phyloP scores from a whole-genome alignment of 2,888 invertebrate genomes.

The Rotaria socialis region DNA sequence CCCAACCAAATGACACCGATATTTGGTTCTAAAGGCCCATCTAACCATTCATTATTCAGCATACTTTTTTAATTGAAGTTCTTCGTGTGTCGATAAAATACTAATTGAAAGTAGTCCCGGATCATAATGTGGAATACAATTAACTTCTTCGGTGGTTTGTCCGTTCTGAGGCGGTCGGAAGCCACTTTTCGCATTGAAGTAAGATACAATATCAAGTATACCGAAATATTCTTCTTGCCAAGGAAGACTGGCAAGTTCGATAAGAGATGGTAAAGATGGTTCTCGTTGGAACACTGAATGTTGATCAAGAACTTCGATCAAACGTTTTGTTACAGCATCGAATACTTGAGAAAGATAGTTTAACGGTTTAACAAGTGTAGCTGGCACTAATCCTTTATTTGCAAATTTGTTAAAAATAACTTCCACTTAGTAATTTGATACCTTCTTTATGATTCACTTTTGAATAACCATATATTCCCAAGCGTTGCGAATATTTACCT shows the following conservation, averaged over 20 bases:
- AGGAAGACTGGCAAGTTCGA: background rate
- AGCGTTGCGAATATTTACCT: background rate
- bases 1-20: slow-evolving; percentile 18
- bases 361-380: background rate
- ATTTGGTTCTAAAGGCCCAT: background rate
- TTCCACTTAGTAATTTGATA: background rate
- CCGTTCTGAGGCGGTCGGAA: background rate
- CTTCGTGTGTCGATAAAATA: slow-evolving; percentile 21
- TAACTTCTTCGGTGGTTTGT: slow-evolving; percentile 11
- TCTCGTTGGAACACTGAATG: background rate
- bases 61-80: background rate
- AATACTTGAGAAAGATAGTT: slow-evolving; percentile 19
- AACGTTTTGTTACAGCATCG: slow-evolving; percentile 4
- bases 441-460: slow-evolving; percentile 13
- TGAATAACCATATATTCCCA: background rate
- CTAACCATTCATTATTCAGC: background rate
- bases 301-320: background rate
- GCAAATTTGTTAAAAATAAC: slow-evolving; percentile 1
- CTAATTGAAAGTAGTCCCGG: slow-evolving; percentile 8
- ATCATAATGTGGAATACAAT: slow-evolving; percentile 32
- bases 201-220: background rate
- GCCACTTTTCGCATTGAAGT: background rate
- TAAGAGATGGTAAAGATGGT: background rate
- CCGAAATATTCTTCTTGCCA: background rate
- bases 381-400: background rate